These are phyloP conservation scores for Conger conger DNA, from an alignment of 2,113 vertebrate species.

Conservation along the genomic window DNA sequence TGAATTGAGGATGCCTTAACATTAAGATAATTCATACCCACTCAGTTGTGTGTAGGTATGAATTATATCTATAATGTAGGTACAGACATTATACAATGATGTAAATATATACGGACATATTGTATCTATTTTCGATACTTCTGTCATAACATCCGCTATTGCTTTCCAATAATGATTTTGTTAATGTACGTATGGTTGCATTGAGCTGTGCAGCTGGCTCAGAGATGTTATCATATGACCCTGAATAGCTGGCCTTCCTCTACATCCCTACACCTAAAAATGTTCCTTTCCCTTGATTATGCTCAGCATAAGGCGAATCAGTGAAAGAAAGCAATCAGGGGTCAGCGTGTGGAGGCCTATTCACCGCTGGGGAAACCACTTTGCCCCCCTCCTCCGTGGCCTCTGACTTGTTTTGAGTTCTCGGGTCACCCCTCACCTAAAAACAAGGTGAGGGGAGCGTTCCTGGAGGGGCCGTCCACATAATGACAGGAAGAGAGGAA, in stretches of 20 bases:
- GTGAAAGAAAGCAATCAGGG: background rate
- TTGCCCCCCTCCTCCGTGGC: constrained; percentile 46
- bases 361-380: constrained; percentile 9
- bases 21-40: background rate
- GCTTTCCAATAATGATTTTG: too few species aligned
- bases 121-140: too few species aligned
- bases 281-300: background rate
- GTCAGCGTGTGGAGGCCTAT: background rate
- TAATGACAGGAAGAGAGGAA: constrained; percentile 55
- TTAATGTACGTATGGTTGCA: too few species aligned
- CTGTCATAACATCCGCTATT: too few species aligned
- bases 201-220: background rate
- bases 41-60: too few species aligned
- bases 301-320: background rate
- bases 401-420: background rate
- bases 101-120: too few species aligned
- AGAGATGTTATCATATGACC: background rate
- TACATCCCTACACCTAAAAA: background rate
- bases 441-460: constrained; percentile 48
- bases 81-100: too few species aligned
- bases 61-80: too few species aligned
- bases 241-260: background rate
- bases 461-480: constrained; percentile 41
- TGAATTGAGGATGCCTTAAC: background rate
- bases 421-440: constrained; percentile 34